These are phyloP conservation scores for Hymenochirus boettgeri DNA, from an alignment of 2,113 vertebrate species.

Conservation along the genomic window DNA sequence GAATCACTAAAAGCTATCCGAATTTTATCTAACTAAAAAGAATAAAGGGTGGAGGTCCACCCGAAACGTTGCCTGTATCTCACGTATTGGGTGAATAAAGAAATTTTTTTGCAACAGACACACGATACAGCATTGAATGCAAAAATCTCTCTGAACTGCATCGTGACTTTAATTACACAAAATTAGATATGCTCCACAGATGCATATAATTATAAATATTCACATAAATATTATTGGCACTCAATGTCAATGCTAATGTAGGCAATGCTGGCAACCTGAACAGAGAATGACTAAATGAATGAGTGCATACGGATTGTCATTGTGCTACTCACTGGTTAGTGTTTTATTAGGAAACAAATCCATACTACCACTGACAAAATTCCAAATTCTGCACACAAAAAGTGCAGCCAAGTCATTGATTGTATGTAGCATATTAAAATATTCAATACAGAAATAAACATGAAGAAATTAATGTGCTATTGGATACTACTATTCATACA, in stretches of 20 bases:
- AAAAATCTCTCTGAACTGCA: conserved; percentile 1
- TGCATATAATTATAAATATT: conserved; percentile 21
- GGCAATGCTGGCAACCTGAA: not conserved
- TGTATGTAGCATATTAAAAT: too few relatives aligned
- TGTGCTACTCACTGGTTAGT: not conserved
- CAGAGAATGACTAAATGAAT: not conserved
- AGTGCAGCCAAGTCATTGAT: too few relatives aligned
- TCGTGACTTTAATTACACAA: conserved; percentile 18
- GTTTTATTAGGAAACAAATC: not conserved
- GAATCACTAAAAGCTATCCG: too few relatives aligned
- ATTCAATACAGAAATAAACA: too few relatives aligned
- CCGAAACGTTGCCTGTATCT: too few relatives aligned
- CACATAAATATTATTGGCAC: conserved; percentile 18
- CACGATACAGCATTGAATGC: not conserved
- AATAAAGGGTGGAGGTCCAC: too few relatives aligned
- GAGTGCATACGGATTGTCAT: not conserved
- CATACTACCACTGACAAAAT: not conserved
- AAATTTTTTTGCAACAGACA: too few relatives aligned
- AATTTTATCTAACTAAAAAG: too few relatives aligned
- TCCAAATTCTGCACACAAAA: too few relatives aligned
- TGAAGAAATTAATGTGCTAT: too few relatives aligned
- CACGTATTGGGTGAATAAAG: too few relatives aligned
- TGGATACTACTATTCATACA: too few relatives aligned
- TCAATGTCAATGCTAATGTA: conserved; percentile 12
- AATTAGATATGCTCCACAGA: conserved; percentile 24